Evolutionary conservation across 2,113 vertebrate species (phyloP), one percentile per base, ranked within the genome.

Genomic region (Phodopus roborovskii): DNA sequence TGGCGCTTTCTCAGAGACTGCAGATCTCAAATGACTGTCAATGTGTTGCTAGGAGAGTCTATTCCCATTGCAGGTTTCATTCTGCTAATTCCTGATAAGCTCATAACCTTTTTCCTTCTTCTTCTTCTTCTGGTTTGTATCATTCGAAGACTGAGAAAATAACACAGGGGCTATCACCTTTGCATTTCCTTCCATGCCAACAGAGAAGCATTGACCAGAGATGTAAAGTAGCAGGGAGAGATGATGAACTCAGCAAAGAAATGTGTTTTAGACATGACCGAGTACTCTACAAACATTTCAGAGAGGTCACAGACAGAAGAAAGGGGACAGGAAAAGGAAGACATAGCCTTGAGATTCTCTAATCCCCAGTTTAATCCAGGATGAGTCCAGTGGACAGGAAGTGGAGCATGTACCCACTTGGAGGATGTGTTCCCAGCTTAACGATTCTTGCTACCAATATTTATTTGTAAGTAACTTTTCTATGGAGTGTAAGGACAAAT

Each of bases 71-170:
- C 7, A 73, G 9, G 36, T 82, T 30, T 92, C 10, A 45, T 82
- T 75, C 24, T 82, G 28, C 45, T 73, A 42, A 77, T 13, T 79
- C 70, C 66, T 74, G 30, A 58, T 71, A 45, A 92, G 56, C 42
- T 92, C 39, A 82, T 78, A 30, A n/a, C 45, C 89, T 56, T 26
- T 64, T 77, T 56, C 39, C 8, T 36, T 3, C 12, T 56, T 45
- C 45, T 45, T 45, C 45, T 45, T 45, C 6, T 3, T 12, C 22
- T 82, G 28, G 71, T 50, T 50, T 19, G 42, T 56, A 90, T 93
- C 81, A 84, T 95, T 90, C 84, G 91, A 92, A 71, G 42, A 50
- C 36, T 39, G 28, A 91, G 56, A 82, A 64, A 71, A 56, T 79
- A 68, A 48, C 24, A 3, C 17, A 96, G 88, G 50, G 12, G 30